phyloP scores from a whole-genome alignment of 2,113 vertebrate genomes.

The Malurus melanocephalus region DNA sequence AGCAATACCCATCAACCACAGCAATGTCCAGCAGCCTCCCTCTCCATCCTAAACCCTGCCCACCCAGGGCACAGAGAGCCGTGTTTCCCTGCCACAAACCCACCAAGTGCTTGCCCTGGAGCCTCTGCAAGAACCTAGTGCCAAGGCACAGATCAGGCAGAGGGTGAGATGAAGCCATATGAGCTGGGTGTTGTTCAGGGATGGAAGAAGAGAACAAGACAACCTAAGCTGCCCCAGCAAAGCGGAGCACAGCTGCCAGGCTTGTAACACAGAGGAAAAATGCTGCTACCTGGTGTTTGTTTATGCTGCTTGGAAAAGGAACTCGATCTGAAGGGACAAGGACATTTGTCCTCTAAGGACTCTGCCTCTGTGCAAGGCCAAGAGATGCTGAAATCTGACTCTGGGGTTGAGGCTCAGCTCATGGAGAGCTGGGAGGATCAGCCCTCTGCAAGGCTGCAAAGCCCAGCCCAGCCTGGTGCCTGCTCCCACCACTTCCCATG shows the following conservation, averaged over 20 bases:
- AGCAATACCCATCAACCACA: neutral
- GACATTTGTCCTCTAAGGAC: neutral
- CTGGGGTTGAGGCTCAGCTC: neutral
- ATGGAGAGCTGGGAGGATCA: accelerated
- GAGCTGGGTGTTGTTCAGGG: neutral
- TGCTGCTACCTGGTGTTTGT: neutral
- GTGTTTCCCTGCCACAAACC: neutral
- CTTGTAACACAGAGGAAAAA: neutral
- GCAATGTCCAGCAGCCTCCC: neutral
- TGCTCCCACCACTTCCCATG: accelerated
- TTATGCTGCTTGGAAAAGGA: neutral
- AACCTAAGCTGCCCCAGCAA: neutral
- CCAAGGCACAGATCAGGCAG: neutral
- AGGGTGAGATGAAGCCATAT: neutral
- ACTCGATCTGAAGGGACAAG: neutral
- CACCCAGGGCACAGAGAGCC: neutral
- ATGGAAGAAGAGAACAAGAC: neutral
- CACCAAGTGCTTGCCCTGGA: neutral
- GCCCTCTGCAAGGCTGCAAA: neutral
- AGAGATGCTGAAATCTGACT: neutral
- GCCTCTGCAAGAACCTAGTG: neutral
- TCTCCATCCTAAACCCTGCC: neutral
- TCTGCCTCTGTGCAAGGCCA: neutral
- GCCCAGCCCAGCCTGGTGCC: neutral
- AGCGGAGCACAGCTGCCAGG: neutral